Evolutionary conservation across 2,797 vertebrate species (phyloP).

Genomic region (Anas flavirostris): DNA sequence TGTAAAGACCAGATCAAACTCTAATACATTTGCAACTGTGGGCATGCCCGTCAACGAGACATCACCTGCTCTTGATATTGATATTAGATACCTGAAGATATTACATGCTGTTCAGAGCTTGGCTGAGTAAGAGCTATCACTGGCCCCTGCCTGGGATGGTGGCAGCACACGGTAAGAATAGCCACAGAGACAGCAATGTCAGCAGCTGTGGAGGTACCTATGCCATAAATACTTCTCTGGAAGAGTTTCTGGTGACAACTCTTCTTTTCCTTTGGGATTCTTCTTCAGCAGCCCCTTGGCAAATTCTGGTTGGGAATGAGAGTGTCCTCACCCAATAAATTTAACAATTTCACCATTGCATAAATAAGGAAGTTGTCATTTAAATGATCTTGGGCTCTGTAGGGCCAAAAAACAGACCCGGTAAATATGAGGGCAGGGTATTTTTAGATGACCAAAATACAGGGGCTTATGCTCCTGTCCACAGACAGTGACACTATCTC

Average conservation of each 20-base stretch:
- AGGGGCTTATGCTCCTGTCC: background rate
- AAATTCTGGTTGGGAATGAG: background rate
- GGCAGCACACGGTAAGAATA: slow-evolving; percentile 5
- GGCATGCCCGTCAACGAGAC: background rate
- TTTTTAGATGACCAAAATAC: slow-evolving; percentile 1
- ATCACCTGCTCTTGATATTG: background rate
- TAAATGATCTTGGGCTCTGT: background rate
- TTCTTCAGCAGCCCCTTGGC: background rate
- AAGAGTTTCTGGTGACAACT: background rate
- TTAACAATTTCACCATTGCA: background rate
- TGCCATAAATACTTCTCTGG: background rate
- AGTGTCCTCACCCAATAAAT: background rate
- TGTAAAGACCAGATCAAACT: background rate
- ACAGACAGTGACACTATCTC: background rate
- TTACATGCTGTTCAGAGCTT: background rate
- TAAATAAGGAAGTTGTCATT: background rate
- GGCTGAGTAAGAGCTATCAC: background rate
- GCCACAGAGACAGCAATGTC: background rate
- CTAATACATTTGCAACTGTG: background rate
- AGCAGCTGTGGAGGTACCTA: slow-evolving; percentile 21
- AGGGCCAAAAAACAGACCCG: background rate
- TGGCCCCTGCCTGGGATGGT: background rate
- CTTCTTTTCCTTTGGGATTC: background rate
- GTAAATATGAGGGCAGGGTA: slow-evolving; percentile 14
- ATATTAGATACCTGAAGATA: background rate